Evolutionary conservation across 2,797 vertebrate species (phyloP), one percentile per base, ranked within the genome.

Genomic region (Clamator glandarius): DNA sequence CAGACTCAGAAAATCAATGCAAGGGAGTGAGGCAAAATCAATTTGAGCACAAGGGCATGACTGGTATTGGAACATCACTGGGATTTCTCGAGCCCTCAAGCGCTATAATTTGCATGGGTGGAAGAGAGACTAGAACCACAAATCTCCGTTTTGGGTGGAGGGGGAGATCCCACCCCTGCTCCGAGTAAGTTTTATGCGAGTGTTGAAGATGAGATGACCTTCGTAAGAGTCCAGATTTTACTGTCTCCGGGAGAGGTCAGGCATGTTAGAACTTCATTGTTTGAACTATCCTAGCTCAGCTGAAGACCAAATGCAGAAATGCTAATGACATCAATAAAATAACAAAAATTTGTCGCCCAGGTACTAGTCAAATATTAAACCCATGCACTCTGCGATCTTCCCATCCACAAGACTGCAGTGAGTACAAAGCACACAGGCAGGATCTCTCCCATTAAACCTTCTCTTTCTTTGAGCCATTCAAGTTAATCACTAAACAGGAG

Each of bases 1-100:
- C 95, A 94, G 90, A 90, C 95, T 95, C 75, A 75, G 74, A 94
- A 94, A 97, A 97, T 97, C 97, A 96, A 97, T 97, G 90, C 82
- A 87, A 41, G 78, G 67, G 93, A 95, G 77, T 79, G 91, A 96
- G 95, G 96, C 95, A 93, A 96, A 96, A 97, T 97, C 97, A 96
- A 96, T 95, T 95, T 96, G 94, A 97, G 96, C 96, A 86, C 97
- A 97, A 97, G 97, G 97, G 96, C 96, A 96, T 92, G 96, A 63
- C 88, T 92, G 88, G 89, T 92, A 33, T 79, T 95, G 93, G 94
- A 84, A 93, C 93, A 95, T 93, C 96, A 81, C 77, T 95, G 90
- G 90, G 93, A 59, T 92, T 96, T 94, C 97, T 95, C 87, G 6
- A 87, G 90, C 96, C 92, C 95, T 97, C 58, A 82, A 96, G 87